Evolutionary conservation across 2,113 vertebrate genomes (phyloP), one percentile per base, ranked within the genome.

Genomic region (Channa argus): DNA sequence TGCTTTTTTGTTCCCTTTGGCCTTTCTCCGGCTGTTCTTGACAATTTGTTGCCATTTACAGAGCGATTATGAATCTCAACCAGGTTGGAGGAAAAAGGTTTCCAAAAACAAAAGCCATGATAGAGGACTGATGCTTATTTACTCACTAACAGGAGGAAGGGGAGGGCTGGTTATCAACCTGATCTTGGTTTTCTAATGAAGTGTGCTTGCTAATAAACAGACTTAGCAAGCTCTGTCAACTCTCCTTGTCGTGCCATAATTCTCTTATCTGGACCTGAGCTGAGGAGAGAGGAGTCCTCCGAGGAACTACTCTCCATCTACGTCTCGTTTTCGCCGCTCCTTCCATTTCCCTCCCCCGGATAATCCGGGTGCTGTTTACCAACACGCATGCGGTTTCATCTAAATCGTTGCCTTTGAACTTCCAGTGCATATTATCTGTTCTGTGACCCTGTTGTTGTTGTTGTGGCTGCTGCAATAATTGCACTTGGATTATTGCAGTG

Each of bases 151-250:
- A 62, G 54, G 38, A 14, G 33, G 36, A 43, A 39, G 43, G 45
- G 10, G 53, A 46, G 4, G 41, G 39, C 39, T 71, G 87, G 87
- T 93, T 94, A 95, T 96, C 95, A 79, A 74, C 67, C 91, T 89
- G 92, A 96, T 97, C 94, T 94, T 50, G 86, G 67, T 91, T 24
- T 91, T 94, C 93, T 95, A 96, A 96, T 92, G 94, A 96, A 95
- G 94, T 94, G 88, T 87, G 94, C 84, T 45, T 72, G 91, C 94
- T 95, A 96, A 96, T 96, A 96, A 96, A 97, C 95, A 93, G 91
- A 94, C 91, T 90, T 80, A 90, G 85, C 86, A 37, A 85, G 82
- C 80, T 86, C 88, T 91, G 92, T 95, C 96, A 95, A 96, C 95
- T 94, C 88, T 24, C 0, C 86, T 63, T 85, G 94, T 92, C 87